These are phyloP conservation scores for Pogonus chalceus DNA, from an alignment of 1,140 invertebrate genomes.

Conservation along the genomic window DNA sequence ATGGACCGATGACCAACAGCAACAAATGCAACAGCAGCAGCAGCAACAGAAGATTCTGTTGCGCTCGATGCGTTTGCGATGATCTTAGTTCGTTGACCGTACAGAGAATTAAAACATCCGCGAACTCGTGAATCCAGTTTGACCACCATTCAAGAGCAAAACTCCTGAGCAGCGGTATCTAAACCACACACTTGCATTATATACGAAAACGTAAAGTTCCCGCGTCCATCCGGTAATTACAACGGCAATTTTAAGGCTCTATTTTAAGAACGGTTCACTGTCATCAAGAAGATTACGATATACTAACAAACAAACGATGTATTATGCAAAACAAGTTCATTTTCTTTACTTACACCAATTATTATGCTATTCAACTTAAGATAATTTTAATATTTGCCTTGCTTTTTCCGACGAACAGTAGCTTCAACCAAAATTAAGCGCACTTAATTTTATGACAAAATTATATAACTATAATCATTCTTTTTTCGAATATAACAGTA, in stretches of 20 bases:
- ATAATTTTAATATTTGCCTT: neutral
- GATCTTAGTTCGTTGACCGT: constrained; percentile 5
- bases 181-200: neutral
- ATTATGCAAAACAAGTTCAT: neutral
- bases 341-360: neutral
- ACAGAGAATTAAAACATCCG: constrained; percentile 6
- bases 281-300: neutral
- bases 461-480: no score
- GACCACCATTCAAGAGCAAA: constrained; percentile 8
- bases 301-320: neutral
- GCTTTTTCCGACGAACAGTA: neutral
- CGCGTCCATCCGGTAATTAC: no score
- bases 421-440: no score
- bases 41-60: neutral
- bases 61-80: neutral
- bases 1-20: no score
- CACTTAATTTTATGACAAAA: no score
- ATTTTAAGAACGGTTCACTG: neutral
- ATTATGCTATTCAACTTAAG: neutral
- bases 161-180: neutral
- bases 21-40: no score
- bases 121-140: constrained; percentile 9
- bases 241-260: neutral
- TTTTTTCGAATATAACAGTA: no score
- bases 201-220: neutral